Percentiles rank a stretch among this genome's conserved stretches.
These are phyloP conservation scores for Trichogramma evanescens DNA, from an alignment of 2,888 invertebrate species.

Conservation along the genomic window DNA sequence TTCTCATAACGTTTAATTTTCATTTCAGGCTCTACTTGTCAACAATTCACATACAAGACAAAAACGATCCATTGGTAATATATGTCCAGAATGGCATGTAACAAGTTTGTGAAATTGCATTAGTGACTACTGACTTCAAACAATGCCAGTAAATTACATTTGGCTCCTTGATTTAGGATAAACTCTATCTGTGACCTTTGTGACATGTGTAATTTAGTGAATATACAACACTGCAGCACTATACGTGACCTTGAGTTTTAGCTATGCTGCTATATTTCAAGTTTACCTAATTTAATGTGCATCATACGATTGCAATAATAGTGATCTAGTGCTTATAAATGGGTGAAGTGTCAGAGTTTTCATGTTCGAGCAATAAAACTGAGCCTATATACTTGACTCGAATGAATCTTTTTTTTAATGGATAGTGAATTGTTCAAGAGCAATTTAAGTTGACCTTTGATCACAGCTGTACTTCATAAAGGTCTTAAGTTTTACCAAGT, in stretches of 20 bases:
- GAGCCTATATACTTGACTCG: conserved; percentile 35
- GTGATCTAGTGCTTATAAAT: conserved; percentile 32
- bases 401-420: conserved; percentile 39
- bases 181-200: conserved; percentile 4
- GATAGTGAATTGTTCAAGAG: conserved; percentile 35
- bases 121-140: conserved; percentile 18
- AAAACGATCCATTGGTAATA: no score
- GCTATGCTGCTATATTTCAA: no score
- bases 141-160: conserved; percentile 37
- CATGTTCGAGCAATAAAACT: conserved; percentile 32
- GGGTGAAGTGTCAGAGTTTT: conserved; percentile 37
- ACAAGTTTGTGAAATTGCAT: conserved; percentile 18
- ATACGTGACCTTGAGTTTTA: no score
- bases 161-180: conserved; percentile 41
- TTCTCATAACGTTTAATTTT: no score
- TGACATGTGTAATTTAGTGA: not conserved
- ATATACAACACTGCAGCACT: not conserved
- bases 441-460: conserved; percentile 23
- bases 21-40: no score
- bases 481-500: conserved; percentile 12
- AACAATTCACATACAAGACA: no score
- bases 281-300: no score
- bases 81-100: conserved; percentile 2
- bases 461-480: no score
- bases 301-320: conserved; percentile 1